Evolutionary conservation across 2,113 vertebrate species (phyloP), one percentile per base, ranked within the genome.

Genomic region (Microtus pennsylvanicus): DNA sequence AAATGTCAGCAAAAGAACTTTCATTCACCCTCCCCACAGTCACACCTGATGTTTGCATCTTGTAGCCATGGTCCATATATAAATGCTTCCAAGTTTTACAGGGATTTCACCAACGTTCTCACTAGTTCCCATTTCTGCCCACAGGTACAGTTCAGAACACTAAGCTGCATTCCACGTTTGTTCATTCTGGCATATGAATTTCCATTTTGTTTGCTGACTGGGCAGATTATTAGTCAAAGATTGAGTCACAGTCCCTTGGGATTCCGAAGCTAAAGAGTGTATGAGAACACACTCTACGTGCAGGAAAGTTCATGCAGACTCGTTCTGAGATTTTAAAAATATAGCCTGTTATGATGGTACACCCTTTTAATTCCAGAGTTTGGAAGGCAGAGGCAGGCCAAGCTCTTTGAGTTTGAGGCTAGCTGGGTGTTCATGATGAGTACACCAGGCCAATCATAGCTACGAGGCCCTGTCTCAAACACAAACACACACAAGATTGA

Each of bases 121-220:
- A 38, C 11, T 58, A 90, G 65, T 42, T 7, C 52, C 58, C 14
- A 3, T 65, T 87, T 75, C 33, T 89, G 9, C 45, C 42, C 58
- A 28, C 55, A 16, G 33, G 26, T 80, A 21, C 3, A 47, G 42
- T 38, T 33, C 42, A 69, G 24, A 47, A 47, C 47, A 47, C 47
- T 47, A 10, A 47, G 8, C 47, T 47, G 47, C 9, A 77, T 91
- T 93, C 61, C 86, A 38, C 17, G 81, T 86, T 26, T 30, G 38
- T 47, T 95, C 78, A 28, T 42, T 70, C 86, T 72, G 35, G 4
- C 55, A 17, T 90, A 30, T 61, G n/a, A 45, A 90, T 94, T 52
- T 88, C 13, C 28, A 58, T 81, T 55, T 6, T 10, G 5, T 2
- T 21, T 47, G 55, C n/a, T 63, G 38, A 30, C 50, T 91, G 8